Conservation (phyloP, 1,140 invertebrate species). For the Phthorimaea operculella region DNA sequence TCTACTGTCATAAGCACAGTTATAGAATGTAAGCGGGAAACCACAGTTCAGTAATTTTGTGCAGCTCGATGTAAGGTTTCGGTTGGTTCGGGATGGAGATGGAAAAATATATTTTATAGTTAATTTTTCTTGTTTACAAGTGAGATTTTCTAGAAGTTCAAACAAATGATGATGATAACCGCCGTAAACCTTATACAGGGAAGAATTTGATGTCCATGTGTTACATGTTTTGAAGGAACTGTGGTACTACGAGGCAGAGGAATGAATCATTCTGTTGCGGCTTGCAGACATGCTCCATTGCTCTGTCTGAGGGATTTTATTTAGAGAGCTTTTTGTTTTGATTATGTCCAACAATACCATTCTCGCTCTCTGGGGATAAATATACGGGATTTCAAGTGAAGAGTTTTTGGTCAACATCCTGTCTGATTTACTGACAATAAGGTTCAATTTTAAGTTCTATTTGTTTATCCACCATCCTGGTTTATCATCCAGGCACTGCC, state of each 20-base stretch:
- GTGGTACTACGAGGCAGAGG: constrained; percentile 50
- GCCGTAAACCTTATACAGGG: neutral
- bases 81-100: constrained; percentile 4
- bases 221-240: constrained; percentile 15
- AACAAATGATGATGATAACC: neutral
- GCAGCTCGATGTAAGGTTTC: constrained; percentile 5
- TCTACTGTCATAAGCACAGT: no score
- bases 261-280: constrained; percentile 46
- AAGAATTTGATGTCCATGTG: neutral
- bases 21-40: constrained; percentile 18
- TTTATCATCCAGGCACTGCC: neutral
- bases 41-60: constrained; percentile 20
- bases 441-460: neutral
- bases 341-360: constrained; percentile 22
- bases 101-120: constrained; percentile 24
- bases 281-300: constrained; percentile 47
- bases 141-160: constrained; percentile 6
- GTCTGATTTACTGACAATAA: neutral
- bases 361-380: constrained; percentile 47
- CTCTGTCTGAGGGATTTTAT: constrained; percentile 37
- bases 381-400: constrained; percentile 60
- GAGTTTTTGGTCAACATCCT: constrained; percentile 43
- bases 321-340: constrained; percentile 46
- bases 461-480: neutral
- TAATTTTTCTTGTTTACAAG: constrained; percentile 18